Base-by-base conservation (phyloP, 2,888 invertebrate species). In the Tetragnatha montana region DNA sequence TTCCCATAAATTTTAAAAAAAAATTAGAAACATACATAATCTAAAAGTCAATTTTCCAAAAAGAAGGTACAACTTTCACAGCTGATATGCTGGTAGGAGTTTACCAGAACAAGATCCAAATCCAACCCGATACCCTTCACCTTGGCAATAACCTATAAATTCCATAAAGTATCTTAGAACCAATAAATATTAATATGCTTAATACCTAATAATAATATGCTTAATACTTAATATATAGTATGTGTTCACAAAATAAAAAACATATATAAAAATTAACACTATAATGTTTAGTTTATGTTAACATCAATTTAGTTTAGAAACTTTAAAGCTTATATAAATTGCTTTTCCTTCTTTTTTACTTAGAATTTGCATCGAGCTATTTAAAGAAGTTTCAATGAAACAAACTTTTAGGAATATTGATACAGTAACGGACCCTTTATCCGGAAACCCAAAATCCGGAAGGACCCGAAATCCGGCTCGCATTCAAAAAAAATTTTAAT, bases 31-130 rank as follows among this genome's bases (percentile, higher is more conserved):
- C 35, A 35, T 35, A 35, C 35, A 35, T 35, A 2, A 35, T 35
- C 35, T 35, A 35, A 35, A 35, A 35, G 35, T 35, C 35, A 35
- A 1, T 35, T 35, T 35, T 35, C 35, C 35, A 35, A 35, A 35
- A 35, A 35, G 35, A 35, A 35, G 35, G 12, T 6, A 60, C 6
- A 60, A 60, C 12, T 10, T 17, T 60, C 12, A 92, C 22, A 92
- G 51, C 22, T 91, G 73, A 70, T 92, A 83, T 7, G 97, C 96
- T 10, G 99, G 98, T 76, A 98, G 93, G 8, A 99, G 94, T 93
- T 96, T 97, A 87, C 99, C 99, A 89, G 95, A 94, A 93, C 99
- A 99, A 82, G 95, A 95, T 0, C 99, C 99, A 94, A 99, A 99
- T 10, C 99, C 99, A 92, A 99, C 95, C 91, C 96, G 95, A 91